phyloP scores from a whole-genome alignment of 2,888 invertebrate genomes.

The Lamproptera curius region DNA sequence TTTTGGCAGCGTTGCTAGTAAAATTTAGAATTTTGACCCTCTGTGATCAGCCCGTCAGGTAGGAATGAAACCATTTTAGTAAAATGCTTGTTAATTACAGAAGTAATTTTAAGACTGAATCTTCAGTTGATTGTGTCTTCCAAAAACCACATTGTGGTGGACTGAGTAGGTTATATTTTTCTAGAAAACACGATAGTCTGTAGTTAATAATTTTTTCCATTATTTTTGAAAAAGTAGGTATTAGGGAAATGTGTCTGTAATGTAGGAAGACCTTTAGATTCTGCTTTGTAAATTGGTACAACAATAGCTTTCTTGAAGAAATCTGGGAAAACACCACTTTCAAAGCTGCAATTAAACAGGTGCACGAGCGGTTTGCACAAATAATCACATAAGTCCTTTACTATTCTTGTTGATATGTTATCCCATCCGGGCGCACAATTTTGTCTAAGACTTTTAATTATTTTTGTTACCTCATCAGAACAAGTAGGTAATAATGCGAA shows the following conservation, averaged over 20 bases:
- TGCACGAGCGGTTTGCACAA: background rate
- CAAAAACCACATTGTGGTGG: slow-evolving; percentile 3
- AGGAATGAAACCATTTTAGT: background rate
- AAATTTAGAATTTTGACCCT: background rate
- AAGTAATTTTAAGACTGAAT: background rate
- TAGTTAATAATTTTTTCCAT: slow-evolving; percentile 13
- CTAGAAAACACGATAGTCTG: background rate
- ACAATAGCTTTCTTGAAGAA: slow-evolving; percentile 3
- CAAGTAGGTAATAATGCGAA: background rate
- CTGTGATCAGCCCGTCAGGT: background rate
- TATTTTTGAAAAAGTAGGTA: slow-evolving; percentile 5
- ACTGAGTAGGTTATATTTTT: background rate
- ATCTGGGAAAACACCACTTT: background rate
- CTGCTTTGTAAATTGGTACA: background rate
- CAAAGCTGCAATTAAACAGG: background rate
- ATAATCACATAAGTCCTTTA: background rate
- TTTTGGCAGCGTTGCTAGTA: background rate
- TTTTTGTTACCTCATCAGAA: background rate
- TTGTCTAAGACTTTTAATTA: background rate
- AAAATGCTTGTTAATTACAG: background rate
- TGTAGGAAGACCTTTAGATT: background rate
- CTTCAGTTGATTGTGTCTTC: slow-evolving; percentile 11
- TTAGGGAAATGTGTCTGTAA: slow-evolving; percentile 9
- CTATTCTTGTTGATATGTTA: background rate
- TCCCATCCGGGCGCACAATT: background rate